Evolutionary conservation across 2,888 invertebrate genomes (phyloP).

Genomic region (Tetrapedia diversipes): DNA sequence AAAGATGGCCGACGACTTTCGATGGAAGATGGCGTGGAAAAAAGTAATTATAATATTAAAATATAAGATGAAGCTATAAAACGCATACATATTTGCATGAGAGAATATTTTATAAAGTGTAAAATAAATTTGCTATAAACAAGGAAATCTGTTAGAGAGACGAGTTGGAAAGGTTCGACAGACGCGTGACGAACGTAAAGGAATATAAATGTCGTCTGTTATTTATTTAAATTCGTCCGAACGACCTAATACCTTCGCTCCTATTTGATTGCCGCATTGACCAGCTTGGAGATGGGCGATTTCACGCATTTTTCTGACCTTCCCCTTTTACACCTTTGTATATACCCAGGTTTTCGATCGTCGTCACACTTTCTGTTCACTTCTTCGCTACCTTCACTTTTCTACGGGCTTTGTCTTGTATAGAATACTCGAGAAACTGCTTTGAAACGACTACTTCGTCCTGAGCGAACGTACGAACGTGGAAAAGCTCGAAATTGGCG

Average conservation of each 20-base stretch:
- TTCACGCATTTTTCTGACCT: constrained; percentile 84
- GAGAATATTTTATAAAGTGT: too few species aligned
- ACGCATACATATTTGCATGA: too few species aligned
- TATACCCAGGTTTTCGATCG: background rate
- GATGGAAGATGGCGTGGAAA: too few species aligned
- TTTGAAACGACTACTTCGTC: constrained; percentile 4
- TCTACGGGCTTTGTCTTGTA: background rate
- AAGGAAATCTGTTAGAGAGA: too few species aligned
- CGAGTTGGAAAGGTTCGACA: too few species aligned
- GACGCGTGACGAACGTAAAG: background rate
- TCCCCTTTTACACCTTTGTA: background rate
- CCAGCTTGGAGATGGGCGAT: constrained; percentile 87
- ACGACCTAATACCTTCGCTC: constrained; percentile 86
- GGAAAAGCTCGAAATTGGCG: constrained; percentile 35
- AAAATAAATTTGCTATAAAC: too few species aligned
- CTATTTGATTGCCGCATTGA: constrained; percentile 87
- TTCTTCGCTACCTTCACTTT: background rate
- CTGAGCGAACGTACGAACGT: constrained; percentile 27
- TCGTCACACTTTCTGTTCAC: background rate
- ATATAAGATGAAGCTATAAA: too few species aligned
- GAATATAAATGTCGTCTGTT: too few species aligned
- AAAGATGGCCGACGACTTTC: too few species aligned
- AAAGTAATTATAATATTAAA: too few species aligned
- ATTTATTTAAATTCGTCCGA: too few species aligned
- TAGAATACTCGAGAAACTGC: background rate